Percentiles rank a stretch among this genome's conserved stretches.
These are phyloP conservation scores for Lacerta viridis DNA, from an alignment of 2,797 vertebrate genomes.

Conservation along the genomic window DNA sequence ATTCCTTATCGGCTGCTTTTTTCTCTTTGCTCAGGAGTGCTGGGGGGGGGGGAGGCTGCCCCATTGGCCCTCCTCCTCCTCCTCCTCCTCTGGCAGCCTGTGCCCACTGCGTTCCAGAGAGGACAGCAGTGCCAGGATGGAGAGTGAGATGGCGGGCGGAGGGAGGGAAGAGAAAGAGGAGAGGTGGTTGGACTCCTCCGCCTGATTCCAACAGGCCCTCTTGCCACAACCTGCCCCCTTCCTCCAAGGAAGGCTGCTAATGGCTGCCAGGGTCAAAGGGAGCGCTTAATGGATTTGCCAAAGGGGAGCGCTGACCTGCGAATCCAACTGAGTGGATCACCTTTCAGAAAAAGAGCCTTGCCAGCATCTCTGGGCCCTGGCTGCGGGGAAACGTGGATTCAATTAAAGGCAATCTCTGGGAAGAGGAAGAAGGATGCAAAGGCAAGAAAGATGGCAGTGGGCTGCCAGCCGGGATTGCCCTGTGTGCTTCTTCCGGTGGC, in stretches of 20 bases:
- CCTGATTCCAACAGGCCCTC: neutral
- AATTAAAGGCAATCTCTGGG: neutral
- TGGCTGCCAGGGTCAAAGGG: slow-evolving; percentile 30
- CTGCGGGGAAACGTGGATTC: slow-evolving; percentile 1
- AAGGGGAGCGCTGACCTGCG: neutral
- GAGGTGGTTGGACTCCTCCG: neutral
- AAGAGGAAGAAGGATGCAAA: neutral
- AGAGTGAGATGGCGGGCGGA: neutral
- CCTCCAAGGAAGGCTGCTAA: neutral
- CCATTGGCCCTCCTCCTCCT: neutral
- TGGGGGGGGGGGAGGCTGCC: neutral
- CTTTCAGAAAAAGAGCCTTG: neutral
- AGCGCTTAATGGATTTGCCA: slow-evolving; percentile 42
- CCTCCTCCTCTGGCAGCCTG: neutral
- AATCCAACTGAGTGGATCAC: slow-evolving; percentile 4
- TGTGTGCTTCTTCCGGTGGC: too few species aligned
- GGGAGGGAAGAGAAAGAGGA: neutral
- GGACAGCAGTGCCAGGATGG: neutral
- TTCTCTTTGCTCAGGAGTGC: neutral
- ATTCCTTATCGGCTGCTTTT: neutral
- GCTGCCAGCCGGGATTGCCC: neutral
- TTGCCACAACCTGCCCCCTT: neutral
- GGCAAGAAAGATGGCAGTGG: neutral
- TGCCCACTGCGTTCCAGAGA: neutral
- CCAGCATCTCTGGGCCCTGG: neutral